Percentiles rank a stretch among this genome's conserved stretches.
Evolutionary conservation across 2,888 invertebrate species (phyloP).

Genomic region (Nomada ruficornis): DNA sequence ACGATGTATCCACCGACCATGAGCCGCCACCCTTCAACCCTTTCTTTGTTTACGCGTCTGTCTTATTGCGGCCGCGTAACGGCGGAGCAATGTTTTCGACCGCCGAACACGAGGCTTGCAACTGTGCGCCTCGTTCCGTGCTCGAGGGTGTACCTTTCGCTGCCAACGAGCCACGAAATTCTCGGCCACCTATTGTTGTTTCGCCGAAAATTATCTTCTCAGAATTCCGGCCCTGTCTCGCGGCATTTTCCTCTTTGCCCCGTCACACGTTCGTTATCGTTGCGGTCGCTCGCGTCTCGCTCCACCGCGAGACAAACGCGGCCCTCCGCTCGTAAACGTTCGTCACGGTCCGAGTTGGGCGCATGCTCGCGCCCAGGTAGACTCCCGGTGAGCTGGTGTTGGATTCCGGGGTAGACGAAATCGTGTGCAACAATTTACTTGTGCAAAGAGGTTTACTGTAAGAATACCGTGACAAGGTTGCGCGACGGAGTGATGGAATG

Average conservation of each 20-base stretch:
- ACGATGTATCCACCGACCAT: slow-evolving; percentile 30
- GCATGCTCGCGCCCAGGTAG: background rate
- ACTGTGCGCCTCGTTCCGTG: slow-evolving; percentile 3
- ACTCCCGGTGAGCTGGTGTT: background rate
- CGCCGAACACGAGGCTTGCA: slow-evolving; percentile 47
- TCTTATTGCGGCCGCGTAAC: slow-evolving; percentile 77
- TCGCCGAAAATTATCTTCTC: slow-evolving; percentile 61
- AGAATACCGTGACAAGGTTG: too few relatives aligned
- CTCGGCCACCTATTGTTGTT: slow-evolving; percentile 54
- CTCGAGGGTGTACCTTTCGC: slow-evolving; percentile 13
- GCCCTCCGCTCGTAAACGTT: slow-evolving; percentile 27
- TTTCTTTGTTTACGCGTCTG: slow-evolving; percentile 74
- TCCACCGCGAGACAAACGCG: slow-evolving; percentile 21
- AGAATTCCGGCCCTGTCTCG: slow-evolving; percentile 28
- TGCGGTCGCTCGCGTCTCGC: background rate
- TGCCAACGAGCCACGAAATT: slow-evolving; percentile 61
- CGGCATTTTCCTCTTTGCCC: slow-evolving; percentile 17
- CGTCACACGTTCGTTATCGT: slow-evolving; percentile 47
- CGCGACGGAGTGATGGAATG: too few relatives aligned
- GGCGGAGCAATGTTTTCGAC: slow-evolving; percentile 75
- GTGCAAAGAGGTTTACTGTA: too few relatives aligned
- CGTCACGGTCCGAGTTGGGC: background rate
- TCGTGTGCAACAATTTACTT: too few relatives aligned
- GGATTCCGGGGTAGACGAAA: too few relatives aligned
- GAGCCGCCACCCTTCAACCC: slow-evolving; percentile 20